Evolutionary conservation across 2,797 vertebrate genomes (phyloP), one percentile per base, ranked within the genome.

Genomic region (Synanceia verrucosa): DNA sequence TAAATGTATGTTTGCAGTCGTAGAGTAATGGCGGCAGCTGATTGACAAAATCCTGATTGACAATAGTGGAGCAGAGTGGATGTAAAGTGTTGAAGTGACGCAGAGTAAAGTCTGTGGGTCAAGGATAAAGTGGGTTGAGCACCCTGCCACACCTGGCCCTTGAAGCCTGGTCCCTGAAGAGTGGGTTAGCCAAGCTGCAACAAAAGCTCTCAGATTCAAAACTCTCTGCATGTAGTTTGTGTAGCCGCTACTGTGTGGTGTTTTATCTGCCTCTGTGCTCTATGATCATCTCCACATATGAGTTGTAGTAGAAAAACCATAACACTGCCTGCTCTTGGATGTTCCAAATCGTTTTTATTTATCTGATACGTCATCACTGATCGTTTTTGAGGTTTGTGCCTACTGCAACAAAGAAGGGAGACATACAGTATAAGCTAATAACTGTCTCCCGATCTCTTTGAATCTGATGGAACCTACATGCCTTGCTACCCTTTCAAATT

Each of bases 81-180:
- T 67, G 66, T 37, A 70, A 70, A 79, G 73, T 52, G 75, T 34
- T 78, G 78, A 76, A 75, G 70, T 55, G 69, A 81, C 56, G 76
- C 74, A 69, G 78, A 78, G 81, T 43, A 29, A 74, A 74, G 75
- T 71, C 75, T 73, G 78, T 65, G 46, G 81, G 79, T 86, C 76
- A 72, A 75, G 62, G 70, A 71, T 79, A 62, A 84, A 88, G 81
- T 76, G 85, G 79, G 81, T 85, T 65, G 56, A 76, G 77, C 63
- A 41, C 21, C 14, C 61, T 21, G 79, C 74, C 78, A 78, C 86
- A 87, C 79, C 86, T 82, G 84, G 86, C 75, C 74, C 83, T 89
- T 11, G 67, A n/a, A n/a, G n/a, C n/a, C n/a, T n/a, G n/a, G n/a
- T n/a, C n/a, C 91, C 85, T 91, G 83, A 84, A 90, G 89, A 89